These are phyloP conservation scores for Hylaeus volcanicus DNA, from an alignment of 1,140 invertebrate genomes.

Conservation along the genomic window DNA sequence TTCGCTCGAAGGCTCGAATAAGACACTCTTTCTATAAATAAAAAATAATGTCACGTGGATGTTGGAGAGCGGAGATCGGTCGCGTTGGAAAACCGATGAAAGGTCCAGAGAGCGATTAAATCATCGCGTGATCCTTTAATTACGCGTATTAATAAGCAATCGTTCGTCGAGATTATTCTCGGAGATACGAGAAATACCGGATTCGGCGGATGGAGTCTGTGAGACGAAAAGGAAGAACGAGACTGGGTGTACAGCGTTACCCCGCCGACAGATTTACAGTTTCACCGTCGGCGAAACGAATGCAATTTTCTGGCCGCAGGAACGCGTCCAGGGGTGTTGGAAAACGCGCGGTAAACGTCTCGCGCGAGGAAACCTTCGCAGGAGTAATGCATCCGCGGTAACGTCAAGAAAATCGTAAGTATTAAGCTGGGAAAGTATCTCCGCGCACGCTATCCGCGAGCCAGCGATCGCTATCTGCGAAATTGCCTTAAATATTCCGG, in stretches of 20 bases:
- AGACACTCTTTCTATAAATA: too few relatives aligned
- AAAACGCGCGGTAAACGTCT: conserved; percentile 56
- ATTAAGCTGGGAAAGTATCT: conserved; percentile 56
- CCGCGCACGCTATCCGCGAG: conserved; percentile 54
- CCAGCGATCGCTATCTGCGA: conserved; percentile 25
- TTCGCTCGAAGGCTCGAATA: too few relatives aligned
- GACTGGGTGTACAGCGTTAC: not conserved
- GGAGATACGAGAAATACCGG: conserved; percentile 2
- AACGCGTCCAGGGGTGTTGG: conserved; percentile 47
- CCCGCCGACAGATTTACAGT: conserved; percentile 18
- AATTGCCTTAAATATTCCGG: conserved; percentile 56
- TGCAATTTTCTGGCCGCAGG: not conserved
- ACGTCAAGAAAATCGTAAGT: conserved; percentile 57
- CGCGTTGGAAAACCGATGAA: not conserved
- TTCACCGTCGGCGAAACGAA: not conserved
- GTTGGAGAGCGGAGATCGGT: too few relatives aligned
- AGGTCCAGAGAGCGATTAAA: conserved; percentile 5
- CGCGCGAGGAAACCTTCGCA: conserved; percentile 52
- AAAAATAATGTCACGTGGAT: too few relatives aligned
- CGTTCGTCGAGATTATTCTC: conserved; percentile 15
- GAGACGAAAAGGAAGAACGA: too few relatives aligned
- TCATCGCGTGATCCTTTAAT: conserved; percentile 14
- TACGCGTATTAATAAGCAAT: conserved; percentile 26
- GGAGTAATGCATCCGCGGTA: conserved; percentile 58
- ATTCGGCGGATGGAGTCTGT: not conserved